phyloP scores from a whole-genome alignment of 2,888 invertebrate species.

The Phorcus lineatus region DNA sequence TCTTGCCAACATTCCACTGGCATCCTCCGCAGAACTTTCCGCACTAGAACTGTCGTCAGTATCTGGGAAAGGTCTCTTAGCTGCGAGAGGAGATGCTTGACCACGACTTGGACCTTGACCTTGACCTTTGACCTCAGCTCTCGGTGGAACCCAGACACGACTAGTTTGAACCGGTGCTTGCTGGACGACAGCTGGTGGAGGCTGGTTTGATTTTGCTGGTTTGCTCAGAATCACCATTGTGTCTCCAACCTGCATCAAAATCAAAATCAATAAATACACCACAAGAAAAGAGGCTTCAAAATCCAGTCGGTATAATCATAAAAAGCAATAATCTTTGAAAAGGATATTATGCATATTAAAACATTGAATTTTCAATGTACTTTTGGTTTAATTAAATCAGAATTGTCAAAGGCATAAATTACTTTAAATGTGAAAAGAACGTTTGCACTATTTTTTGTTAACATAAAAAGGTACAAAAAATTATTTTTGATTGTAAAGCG shows the following conservation, averaged over 20 bases:
- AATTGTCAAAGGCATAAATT: too few relatives aligned
- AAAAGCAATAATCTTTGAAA: too few relatives aligned
- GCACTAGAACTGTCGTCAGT: constrained; percentile 46
- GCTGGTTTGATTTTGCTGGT: constrained; percentile 53
- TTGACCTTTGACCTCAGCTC: not conserved
- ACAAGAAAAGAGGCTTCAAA: too few relatives aligned
- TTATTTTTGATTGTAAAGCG: too few relatives aligned
- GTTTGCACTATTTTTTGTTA: too few relatives aligned
- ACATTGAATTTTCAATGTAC: too few relatives aligned
- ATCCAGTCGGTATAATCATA: too few relatives aligned
- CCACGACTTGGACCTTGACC: not conserved
- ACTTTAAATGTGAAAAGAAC: too few relatives aligned
- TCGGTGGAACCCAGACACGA: not conserved
- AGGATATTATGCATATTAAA: too few relatives aligned
- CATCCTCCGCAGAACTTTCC: constrained; percentile 41
- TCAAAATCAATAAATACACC: not conserved
- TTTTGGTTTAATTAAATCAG: too few relatives aligned
- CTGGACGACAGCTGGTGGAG: not conserved
- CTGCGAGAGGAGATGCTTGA: not conserved
- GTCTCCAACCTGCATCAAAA: constrained; percentile 69
- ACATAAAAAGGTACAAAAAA: too few relatives aligned
- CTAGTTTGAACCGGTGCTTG: not conserved
- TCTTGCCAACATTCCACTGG: not conserved
- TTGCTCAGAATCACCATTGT: constrained; percentile 74
- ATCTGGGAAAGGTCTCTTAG: constrained; percentile 24